Evolutionary conservation across 2,888 invertebrate genomes (phyloP), one percentile per base, ranked within the genome.

Genomic region (Chymomyza amoena): DNA sequence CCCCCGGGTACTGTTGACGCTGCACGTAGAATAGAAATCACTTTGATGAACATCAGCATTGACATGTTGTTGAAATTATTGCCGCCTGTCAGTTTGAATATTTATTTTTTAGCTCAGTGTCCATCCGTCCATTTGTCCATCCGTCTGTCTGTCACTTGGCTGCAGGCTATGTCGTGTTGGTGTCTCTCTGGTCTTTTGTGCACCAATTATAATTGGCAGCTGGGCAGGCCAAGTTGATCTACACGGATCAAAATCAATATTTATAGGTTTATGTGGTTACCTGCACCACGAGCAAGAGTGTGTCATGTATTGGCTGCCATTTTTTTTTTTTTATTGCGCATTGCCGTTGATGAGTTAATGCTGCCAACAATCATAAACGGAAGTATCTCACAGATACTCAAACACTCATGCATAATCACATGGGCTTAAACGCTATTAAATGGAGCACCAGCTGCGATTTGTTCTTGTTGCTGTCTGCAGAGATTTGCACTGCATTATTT

Each of bases 1-100:
- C 54, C 54, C 54, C 54, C 54, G 20, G 54, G 9, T n/a, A 16
- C n/a, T 6, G 60, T 60, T 18, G 60, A 7, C 36, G 36, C n/a
- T 60, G 39, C 39, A 13, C 16, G 20, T 20, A 28, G 15, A 72
- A 65, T 72, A 75, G 68, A 75, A 87, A 78, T 80, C 86, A 77
- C 83, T 85, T 85, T 85, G 83, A 83, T 85, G 87, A 80, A 81
- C 83, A 87, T 85, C 81, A 67, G 73, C 78, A 87, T 78, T 84
- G 84, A 84, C 84, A 84, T 79, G 77, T 87, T 75, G 81, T 67
- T 85, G 81, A 84, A 83, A 85, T 87, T 85, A 84, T 84, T 85
- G 86, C 77, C 79, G 77, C 70, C 79, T 81, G 86, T 83, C 88
- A 73, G 73, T 70, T 80, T 74, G 75, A 81, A 77, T 84, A 69